These are phyloP conservation scores for Argyrosomus japonicus DNA, from an alignment of 2,113 vertebrate genomes.

Conservation along the genomic window DNA sequence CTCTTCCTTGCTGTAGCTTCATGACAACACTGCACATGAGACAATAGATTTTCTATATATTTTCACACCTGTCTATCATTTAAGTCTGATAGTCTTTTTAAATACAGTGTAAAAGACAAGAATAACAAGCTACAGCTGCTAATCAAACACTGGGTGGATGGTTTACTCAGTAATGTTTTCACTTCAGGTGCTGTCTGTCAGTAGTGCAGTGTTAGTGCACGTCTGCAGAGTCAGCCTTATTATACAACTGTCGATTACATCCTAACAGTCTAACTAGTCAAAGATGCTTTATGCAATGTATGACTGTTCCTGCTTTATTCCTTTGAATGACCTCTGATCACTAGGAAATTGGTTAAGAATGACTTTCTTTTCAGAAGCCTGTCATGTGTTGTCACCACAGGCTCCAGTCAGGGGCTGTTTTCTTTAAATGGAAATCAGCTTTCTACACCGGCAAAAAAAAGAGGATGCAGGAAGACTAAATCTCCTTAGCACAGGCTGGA, in stretches of 20 bases:
- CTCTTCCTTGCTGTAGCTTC: slow-evolving; percentile 2
- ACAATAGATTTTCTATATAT: background rate
- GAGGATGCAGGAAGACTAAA: slow-evolving; percentile 51
- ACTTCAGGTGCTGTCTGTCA: slow-evolving; percentile 25
- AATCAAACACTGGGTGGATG: slow-evolving; percentile 2
- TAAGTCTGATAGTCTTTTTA: background rate
- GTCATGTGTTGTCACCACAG: background rate
- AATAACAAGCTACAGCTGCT: background rate
- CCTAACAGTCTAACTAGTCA: background rate
- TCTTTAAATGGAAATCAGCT: slow-evolving; percentile 67
- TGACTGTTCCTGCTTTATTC: background rate
- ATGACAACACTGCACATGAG: background rate
- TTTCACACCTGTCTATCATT: background rate
- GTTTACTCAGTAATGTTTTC: slow-evolving; percentile 23
- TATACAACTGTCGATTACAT: slow-evolving; percentile 13
- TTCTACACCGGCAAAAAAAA: slow-evolving; percentile 5
- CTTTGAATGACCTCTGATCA: background rate
- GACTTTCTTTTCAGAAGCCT: background rate
- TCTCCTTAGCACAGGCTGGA: slow-evolving; percentile 60
- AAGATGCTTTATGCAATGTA: background rate
- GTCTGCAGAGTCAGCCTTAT: slow-evolving; percentile 5
- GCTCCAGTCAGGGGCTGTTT: slow-evolving; percentile 43
- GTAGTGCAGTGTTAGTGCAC: background rate
- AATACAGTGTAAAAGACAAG: background rate
- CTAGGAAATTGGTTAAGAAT: background rate